phyloP scores from a whole-genome alignment of 2,888 invertebrate species.

The Microchrysa polita region DNA sequence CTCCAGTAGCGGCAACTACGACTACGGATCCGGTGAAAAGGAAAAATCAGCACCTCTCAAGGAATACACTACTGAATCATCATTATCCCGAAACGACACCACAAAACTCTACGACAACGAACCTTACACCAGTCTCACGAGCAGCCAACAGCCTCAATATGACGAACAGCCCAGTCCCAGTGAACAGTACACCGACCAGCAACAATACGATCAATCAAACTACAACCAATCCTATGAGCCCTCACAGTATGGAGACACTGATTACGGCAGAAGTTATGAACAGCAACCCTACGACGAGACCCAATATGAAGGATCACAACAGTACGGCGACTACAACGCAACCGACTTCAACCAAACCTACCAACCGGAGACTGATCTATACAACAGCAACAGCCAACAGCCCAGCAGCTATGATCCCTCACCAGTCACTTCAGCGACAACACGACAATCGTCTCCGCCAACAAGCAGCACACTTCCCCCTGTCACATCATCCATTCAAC shows the following conservation, averaged over 20 bases:
- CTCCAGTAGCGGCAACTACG: constrained; percentile 49
- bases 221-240: constrained; percentile 57
- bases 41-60: constrained; percentile 62
- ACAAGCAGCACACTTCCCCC: background rate
- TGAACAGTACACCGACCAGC: constrained; percentile 47
- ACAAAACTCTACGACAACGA: constrained; percentile 48
- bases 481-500: constrained; percentile 26
- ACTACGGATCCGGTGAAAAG: constrained; percentile 62
- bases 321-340: constrained; percentile 47
- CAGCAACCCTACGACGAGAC: constrained; percentile 49
- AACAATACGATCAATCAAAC: constrained; percentile 32
- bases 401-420: constrained; percentile 42
- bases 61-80: constrained; percentile 34
- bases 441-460: constrained; percentile 44
- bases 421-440: constrained; percentile 30
- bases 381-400: constrained; percentile 51
- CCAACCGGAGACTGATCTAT: constrained; percentile 44
- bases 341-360: constrained; percentile 48
- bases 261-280: constrained; percentile 45
- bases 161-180: constrained; percentile 51
- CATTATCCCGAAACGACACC: constrained; percentile 46
- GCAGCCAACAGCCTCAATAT: constrained; percentile 45
- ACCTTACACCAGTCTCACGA: constrained; percentile 47
- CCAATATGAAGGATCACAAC: constrained; percentile 51
- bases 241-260: constrained; percentile 50